Base-by-base conservation (phyloP, 2,888 invertebrate species). In the Dicyrtomina minuta region DNA sequence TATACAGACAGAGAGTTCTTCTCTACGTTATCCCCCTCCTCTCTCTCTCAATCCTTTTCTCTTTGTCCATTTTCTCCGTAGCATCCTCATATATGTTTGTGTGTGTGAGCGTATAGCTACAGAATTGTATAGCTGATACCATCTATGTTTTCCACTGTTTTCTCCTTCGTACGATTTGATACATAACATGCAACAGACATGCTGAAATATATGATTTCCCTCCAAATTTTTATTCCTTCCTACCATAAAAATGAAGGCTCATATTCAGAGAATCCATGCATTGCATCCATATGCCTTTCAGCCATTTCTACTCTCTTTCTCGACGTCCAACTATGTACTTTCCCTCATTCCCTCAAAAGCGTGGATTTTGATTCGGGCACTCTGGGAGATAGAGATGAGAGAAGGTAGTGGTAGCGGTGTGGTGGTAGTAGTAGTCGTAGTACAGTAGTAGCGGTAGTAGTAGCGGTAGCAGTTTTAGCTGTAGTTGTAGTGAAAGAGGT, bases 291-390 rank as follows among this genome's bases (percentile, higher is more conserved):
- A 58, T 33, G 33, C 33, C 58, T 33, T n/a, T 39, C 20, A 33
- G 20, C 20, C 39, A 33, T 39, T 33, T 39, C n/a, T 17, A 39
- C 58, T 39, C 17, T 2, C 58, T 33, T n/a, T 51, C 17, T 20
- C 8, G 5, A 46, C n/a, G n/a, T 46, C 46, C 46, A 33, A 5
- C 33, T 33, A 3, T 5, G 33, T 33, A 33, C 33, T 33, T 33
- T 33, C 33, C 46, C n/a, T n/a, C 56, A 17, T 33, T 58, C 33
- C 8, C 58, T 58, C 58, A 58, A 58, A 39, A 58, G 39, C 58
- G 17, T 58, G 39, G 39, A 58, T 33, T 33, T 33, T 33, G 33
- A 33, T 33, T 33, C 33, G 8, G 8, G 33, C 33, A 33, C 33
- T 33, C 33, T 3, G 33, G 4, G 8, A 33, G 33, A 33, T 33